These are phyloP conservation scores for Symphodus melops DNA, from an alignment of 2,113 vertebrate species.

Conservation along the genomic window DNA sequence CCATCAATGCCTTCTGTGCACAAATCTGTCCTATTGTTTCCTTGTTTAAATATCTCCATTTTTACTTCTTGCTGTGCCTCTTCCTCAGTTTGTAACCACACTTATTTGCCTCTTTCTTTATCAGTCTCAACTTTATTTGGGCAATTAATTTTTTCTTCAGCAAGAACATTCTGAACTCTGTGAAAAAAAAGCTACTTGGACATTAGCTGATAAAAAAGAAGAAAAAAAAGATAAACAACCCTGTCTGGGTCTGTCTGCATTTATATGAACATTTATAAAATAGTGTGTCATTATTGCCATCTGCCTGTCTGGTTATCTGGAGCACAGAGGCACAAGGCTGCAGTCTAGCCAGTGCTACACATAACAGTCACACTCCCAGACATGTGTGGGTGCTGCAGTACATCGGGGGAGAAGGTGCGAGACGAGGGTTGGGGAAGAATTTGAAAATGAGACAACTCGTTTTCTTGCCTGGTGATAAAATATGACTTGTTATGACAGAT, in stretches of 20 bases:
- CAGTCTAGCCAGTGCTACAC: conserved; percentile 39
- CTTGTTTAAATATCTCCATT: conserved; percentile 7
- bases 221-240: not conserved
- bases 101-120: not conserved
- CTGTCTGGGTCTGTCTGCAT: conserved; percentile 46
- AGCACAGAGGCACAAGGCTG: conserved; percentile 16
- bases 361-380: conserved; percentile 60
- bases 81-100: not conserved
- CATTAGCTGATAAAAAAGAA: not conserved
- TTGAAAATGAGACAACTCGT: conserved; percentile 46
- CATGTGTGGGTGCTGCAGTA: conserved; percentile 65
- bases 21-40: conserved; percentile 28
- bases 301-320: conserved; percentile 49
- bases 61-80: not conserved
- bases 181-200: not conserved
- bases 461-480: conserved; percentile 43
- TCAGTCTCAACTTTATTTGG: not conserved
- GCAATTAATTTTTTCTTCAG: not conserved
- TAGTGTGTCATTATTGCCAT: conserved; percentile 29
- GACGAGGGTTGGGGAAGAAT: conserved; percentile 50
- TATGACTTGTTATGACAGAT: conserved; percentile 37
- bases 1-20: conserved; percentile 48
- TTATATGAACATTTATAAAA: conserved; percentile 30
- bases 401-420: conserved; percentile 55
- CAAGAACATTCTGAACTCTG: conserved; percentile 11